Percentiles rank a stretch among this genome's conserved stretches.
Evolutionary conservation across 1,140 invertebrate species (phyloP).

Genomic region (Bombus confusus): DNA sequence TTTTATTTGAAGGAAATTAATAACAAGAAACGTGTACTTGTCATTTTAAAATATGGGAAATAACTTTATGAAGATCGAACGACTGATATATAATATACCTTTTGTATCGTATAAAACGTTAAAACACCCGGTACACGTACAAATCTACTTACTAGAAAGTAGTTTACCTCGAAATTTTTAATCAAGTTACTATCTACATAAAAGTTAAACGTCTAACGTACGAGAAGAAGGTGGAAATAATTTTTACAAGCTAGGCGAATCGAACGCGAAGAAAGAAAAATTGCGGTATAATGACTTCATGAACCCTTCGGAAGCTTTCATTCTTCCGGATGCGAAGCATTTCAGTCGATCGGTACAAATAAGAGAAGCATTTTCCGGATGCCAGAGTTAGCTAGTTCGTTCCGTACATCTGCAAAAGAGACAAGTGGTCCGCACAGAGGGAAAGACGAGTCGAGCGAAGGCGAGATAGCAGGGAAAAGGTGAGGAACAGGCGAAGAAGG

Average conservation of each 20-base stretch:
- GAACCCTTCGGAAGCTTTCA: neutral
- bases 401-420: neutral
- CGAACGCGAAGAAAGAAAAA: neutral
- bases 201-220: neutral
- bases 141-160: too few species aligned
- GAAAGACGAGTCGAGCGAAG: neutral
- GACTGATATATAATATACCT: too few species aligned
- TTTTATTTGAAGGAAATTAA: too few species aligned
- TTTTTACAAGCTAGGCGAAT: too few species aligned
- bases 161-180: too few species aligned
- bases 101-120: too few species aligned
- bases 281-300: neutral
- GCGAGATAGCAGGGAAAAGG: conserved; percentile 34
- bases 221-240: neutral
- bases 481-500: neutral
- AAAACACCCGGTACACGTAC: too few species aligned
- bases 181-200: neutral
- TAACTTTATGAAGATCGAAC: too few species aligned
- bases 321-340: neutral
- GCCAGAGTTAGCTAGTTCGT: neutral
- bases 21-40: too few species aligned
- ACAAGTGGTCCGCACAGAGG: conserved; percentile 13
- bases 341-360: neutral
- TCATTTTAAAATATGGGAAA: too few species aligned
- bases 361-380: neutral